Evolutionary conservation across 2,888 invertebrate genomes (phyloP).

Genomic region (Cerceris ruficornis): DNA sequence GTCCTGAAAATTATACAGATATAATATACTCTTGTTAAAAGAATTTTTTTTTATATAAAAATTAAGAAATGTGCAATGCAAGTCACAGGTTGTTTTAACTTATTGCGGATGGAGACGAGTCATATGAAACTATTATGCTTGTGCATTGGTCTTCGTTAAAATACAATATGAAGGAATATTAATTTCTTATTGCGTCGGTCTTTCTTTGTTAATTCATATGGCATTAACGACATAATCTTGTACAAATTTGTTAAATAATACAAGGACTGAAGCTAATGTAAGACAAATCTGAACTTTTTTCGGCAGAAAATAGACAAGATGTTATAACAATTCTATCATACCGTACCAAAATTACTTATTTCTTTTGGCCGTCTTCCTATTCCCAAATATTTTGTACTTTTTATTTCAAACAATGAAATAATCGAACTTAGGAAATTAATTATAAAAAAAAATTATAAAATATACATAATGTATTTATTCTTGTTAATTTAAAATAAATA

Average conservation of each 20-base stretch:
- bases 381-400: constrained; percentile 11
- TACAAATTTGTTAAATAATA: constrained; percentile 47
- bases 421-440: neutral
- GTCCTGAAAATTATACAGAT: constrained; percentile 37
- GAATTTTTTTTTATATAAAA: constrained; percentile 37
- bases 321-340: constrained; percentile 7
- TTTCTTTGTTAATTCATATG: constrained; percentile 43
- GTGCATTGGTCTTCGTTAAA: constrained; percentile 17
- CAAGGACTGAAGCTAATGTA: constrained; percentile 45
- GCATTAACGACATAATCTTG: constrained; percentile 27
- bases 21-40: constrained; percentile 38
- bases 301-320: constrained; percentile 19
- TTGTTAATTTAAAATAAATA: neutral
- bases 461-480: too few relatives aligned
- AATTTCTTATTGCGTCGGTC: constrained; percentile 28
- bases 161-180: constrained; percentile 25
- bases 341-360: constrained; percentile 6
- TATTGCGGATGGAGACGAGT: constrained; percentile 4
- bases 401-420: neutral
- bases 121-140: constrained; percentile 8
- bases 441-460: too few relatives aligned
- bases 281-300: constrained; percentile 51
- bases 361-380: constrained; percentile 15
- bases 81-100: constrained; percentile 44
- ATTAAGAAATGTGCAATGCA: constrained; percentile 41